A percentile compares a stretch with the other conserved stretches of the same genome.
phyloP scores from a whole-genome alignment of 1,140 invertebrate genomes.

The Cydia amplana region DNA sequence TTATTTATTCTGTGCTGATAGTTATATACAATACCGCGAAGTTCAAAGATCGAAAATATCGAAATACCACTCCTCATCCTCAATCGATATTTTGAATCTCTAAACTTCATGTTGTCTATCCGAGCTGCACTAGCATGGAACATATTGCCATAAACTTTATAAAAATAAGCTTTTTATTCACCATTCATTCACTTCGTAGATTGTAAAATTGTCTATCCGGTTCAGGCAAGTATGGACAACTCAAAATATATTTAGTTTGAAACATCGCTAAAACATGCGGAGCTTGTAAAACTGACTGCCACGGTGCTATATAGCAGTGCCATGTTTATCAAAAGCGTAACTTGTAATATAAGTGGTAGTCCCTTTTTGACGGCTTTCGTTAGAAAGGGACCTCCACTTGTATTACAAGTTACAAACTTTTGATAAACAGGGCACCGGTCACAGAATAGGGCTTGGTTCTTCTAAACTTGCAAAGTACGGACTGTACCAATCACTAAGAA shows the following conservation, averaged over 20 bases:
- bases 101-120: conserved; percentile 5
- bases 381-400: no score
- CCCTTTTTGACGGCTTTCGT: no score
- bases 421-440: no score
- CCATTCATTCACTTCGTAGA: conserved; percentile 40
- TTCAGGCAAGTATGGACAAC: conserved; percentile 49
- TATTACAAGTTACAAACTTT: no score
- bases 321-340: no score
- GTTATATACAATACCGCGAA: background rate
- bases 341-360: no score
- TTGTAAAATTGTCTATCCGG: conserved; percentile 48
- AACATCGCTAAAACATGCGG: background rate
- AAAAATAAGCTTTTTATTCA: conserved; percentile 22
- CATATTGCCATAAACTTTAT: conserved; percentile 9
- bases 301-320: background rate
- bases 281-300: background rate
- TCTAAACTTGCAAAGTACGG: no score
- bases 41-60: background rate
- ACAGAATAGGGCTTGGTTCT: no score
- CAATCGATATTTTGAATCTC: background rate
- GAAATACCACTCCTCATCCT: no score
- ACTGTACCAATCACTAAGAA: background rate
- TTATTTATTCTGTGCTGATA: no score
- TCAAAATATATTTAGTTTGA: conserved; percentile 27
- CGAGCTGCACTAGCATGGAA: conserved; percentile 20